Evolutionary conservation across 2,113 vertebrate genomes (phyloP), one percentile per base, ranked within the genome.

Genomic region (Carollia perspicillata): DNA sequence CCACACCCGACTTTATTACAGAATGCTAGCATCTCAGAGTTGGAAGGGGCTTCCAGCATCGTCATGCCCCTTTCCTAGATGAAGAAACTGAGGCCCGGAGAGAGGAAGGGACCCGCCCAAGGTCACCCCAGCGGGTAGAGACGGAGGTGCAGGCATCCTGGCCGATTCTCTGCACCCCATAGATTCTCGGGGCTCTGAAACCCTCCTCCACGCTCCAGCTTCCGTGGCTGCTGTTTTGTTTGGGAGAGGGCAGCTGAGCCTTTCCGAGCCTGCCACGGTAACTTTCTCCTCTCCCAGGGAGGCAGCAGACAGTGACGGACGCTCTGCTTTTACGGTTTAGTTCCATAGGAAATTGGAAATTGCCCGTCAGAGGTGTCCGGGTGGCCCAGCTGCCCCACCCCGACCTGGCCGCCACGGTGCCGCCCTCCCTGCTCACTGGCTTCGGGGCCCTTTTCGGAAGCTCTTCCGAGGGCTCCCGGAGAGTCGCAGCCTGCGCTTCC

Each of bases 311-410:
- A 95, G 96, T 96, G 95, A 95, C 94, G 33, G 93, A 75, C 81
- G 58, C 96, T 94, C 94, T 28, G 85, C 94, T 95, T 97, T 97
- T 88, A 96, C 96, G 75, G 63, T 95, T 86, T 98, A 95, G 97
- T 98, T 98, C 97, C 96, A 97, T 95, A 97, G 97, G 97, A 97
- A 97, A 96, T 88, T 95, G 97, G 97, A 98, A 97, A 97, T 92
- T 97, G 95, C 95, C 69, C 44, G 97, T 97, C 96, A 98, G 96
- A 97, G 92, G 89, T 93, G 89, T 78, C 96, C 69, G 94, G 96
- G 95, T 97, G 97, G 96, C 96, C 95, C 12, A 1, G 89, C 96
- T 33, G 75, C 95, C 93, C 96, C 89, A 0, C 96, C 96, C 89
- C 14, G 37, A 95, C 97, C 97, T 96, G 97, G 96, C 96, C 0